Evolutionary conservation across 2,888 invertebrate species (phyloP), one percentile per base, ranked within the genome.

Genomic region (Malthinus seriepunctatus): DNA sequence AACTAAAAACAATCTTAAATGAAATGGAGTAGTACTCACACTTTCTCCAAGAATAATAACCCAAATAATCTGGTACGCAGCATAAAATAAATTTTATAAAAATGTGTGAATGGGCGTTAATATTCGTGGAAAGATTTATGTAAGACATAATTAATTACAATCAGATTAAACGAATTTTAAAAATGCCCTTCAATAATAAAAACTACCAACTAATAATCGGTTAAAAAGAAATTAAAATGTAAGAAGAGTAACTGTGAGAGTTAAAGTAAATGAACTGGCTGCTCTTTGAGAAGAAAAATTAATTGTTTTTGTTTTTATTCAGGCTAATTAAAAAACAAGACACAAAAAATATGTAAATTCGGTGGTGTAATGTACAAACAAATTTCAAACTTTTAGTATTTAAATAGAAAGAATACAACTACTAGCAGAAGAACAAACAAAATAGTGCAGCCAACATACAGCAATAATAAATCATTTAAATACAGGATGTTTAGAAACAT

Each of bases 21-120:
- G 38, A 32, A 52, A 39, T 59, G 44, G 52, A 53, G 57, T 59
- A 54, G 64, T 77, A 77, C 76, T 76, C 73, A 77, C 76, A 76
- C 71, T 73, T 76, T 69, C 73, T 75, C 73, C 75, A 75, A 60
- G 70, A 72, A 48, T 70, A 67, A 61, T 68, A 74, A 72, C 76
- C 74, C 56, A 69, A 73, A 71, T 63, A 66, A 66, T 69, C 70
- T 71, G 63, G 23, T 23, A 23, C n/a, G 69, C 69, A 68, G 67
- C 67, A 67, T 59, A 58, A 66, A 12, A 51, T 32, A 53, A 39
- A 56, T 42, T 23, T 65, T 61, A 44, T 49, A 15, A 42, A 42
- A 15, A 23, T 23, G 2, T 23, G 5, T 23, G 23, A 23, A 3
- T 23, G 23, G 23, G 5, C 23, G 23, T 2, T 3, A 23, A 23